Percentiles rank a stretch among this genome's conserved stretches.
These are phyloP conservation scores for Hippoglossus stenolepis DNA, from an alignment of 2,113 vertebrate species.

Conservation along the genomic window DNA sequence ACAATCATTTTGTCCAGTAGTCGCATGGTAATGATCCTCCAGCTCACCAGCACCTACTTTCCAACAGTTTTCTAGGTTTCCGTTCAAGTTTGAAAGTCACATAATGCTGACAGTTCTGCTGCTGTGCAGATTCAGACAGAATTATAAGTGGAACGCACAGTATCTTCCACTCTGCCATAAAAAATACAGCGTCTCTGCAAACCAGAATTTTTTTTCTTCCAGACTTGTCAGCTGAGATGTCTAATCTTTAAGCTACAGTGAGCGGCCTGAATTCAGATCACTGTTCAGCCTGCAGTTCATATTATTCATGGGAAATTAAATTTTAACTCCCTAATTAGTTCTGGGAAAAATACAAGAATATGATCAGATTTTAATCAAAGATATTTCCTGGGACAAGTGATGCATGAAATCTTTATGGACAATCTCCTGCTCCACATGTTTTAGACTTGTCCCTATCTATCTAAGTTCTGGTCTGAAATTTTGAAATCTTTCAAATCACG, in stretches of 20 bases:
- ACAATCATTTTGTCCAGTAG: background rate
- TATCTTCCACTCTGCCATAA: background rate
- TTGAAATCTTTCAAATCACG: too few species aligned
- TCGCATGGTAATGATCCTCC: background rate
- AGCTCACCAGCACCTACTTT: background rate
- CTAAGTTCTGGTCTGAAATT: too few species aligned
- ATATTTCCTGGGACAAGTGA: too few species aligned
- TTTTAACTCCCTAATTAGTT: background rate
- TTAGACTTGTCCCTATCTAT: too few species aligned
- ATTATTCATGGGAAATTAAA: background rate
- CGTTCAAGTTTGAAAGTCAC: background rate
- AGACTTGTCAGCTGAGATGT: slow-evolving; percentile 13
- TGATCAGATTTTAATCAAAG: background rate
- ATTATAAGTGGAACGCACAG: background rate
- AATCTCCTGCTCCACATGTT: too few species aligned
- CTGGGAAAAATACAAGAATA: background rate
- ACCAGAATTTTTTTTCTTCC: background rate
- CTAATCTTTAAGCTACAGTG: background rate
- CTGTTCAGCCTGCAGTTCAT: background rate
- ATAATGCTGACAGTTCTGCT: slow-evolving; percentile 7
- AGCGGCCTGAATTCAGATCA: background rate
- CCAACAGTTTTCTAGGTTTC: background rate
- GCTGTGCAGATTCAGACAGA: slow-evolving; percentile 17
- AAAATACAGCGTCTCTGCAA: slow-evolving; percentile 24
- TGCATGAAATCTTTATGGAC: too few species aligned